These are phyloP conservation scores for Gallinago undulata DNA, from an alignment of 2,113 vertebrate species.

Conservation along the genomic window DNA sequence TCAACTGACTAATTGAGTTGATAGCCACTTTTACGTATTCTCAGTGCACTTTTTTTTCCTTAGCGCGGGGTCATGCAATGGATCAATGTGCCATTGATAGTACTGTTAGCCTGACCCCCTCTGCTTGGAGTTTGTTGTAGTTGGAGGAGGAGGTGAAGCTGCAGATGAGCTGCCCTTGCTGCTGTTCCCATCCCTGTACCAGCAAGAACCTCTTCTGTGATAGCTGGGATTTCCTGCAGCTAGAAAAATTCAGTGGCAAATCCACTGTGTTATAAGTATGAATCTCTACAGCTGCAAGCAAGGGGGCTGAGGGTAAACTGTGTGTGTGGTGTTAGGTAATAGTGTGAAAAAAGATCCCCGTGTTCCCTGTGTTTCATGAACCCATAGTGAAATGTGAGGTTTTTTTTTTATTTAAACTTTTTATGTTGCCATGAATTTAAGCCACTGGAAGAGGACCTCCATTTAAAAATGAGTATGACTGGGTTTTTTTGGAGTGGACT, in stretches of 20 bases:
- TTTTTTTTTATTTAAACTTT: neutral
- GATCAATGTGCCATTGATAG: neutral
- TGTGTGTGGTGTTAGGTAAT: neutral
- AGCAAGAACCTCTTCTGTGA: neutral
- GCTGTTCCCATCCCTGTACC: neutral
- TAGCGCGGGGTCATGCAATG: neutral
- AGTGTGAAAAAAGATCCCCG: neutral
- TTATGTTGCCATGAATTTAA: neutral
- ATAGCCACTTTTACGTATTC: neutral
- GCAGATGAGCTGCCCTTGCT: neutral
- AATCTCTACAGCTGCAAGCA: neutral
- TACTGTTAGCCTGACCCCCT: neutral
- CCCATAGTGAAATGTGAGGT: neutral
- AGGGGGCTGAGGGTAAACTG: neutral
- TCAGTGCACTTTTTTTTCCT: neutral
- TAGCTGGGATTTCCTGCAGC: neutral
- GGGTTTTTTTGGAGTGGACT: neutral
- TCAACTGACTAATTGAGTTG: constrained; percentile 12
- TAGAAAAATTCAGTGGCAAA: neutral
- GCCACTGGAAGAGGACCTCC: neutral
- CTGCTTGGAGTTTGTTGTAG: neutral
- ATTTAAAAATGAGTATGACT: neutral
- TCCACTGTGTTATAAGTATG: neutral
- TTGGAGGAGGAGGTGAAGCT: neutral
- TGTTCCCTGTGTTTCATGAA: neutral